Conservation (phyloP, 2,797 vertebrate species). For the Eremophila alpestris region DNA sequence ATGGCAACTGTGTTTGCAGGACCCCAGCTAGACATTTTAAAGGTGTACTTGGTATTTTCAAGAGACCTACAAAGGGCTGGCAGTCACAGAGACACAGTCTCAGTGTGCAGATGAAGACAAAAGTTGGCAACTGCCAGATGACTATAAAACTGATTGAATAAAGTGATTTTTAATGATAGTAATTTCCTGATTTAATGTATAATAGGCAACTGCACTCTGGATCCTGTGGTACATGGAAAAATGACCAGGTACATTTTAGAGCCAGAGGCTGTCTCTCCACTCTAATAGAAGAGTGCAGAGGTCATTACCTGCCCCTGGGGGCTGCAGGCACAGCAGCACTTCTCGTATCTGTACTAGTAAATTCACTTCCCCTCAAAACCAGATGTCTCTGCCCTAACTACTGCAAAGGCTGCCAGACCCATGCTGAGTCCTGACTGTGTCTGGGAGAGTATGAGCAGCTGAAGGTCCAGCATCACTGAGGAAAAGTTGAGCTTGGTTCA, state of each 20-base stretch:
- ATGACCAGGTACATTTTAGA: background rate
- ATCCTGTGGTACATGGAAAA: background rate
- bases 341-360: background rate
- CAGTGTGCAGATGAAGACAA: background rate
- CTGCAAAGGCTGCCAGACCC: background rate
- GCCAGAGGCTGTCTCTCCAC: background rate
- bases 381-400: background rate
- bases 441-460: fast-evolving
- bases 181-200: background rate
- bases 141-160: background rate
- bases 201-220: background rate
- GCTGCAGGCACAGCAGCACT: background rate
- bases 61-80: background rate
- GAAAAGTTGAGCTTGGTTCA: background rate
- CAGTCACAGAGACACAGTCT: background rate
- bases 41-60: background rate
- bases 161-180: background rate
- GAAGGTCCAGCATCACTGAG: background rate
- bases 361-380: background rate
- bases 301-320: background rate
- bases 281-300: background rate
- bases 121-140: background rate
- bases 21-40: background rate
- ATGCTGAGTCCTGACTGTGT: background rate
- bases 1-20: background rate